Conservation (phyloP, 2,113 vertebrate species). For the Leucopsar rothschildi region DNA sequence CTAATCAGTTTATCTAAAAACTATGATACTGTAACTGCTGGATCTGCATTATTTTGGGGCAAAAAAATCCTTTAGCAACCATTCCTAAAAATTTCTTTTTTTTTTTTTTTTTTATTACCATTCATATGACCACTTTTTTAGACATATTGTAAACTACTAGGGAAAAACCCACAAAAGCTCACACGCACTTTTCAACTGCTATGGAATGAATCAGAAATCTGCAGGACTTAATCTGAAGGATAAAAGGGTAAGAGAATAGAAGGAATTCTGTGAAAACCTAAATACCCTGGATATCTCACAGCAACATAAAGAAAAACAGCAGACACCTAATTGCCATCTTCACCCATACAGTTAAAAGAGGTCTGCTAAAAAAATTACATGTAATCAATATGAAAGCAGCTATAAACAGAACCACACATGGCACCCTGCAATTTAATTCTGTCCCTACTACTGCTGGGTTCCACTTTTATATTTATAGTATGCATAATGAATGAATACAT, state of each 20-base stretch:
- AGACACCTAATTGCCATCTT: constrained; percentile 48
- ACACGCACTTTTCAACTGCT: background rate
- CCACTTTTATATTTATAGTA: constrained; percentile 62
- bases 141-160: background rate
- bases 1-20: background rate
- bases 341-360: constrained; percentile 46
- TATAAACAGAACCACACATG: constrained; percentile 60
- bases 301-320: background rate
- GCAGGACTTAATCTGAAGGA: background rate
- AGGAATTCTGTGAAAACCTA: background rate
- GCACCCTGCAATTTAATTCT: constrained; percentile 65
- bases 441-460: constrained; percentile 52
- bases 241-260: background rate
- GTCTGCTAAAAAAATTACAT: constrained; percentile 61
- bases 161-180: background rate
- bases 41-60: background rate
- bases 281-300: background rate
- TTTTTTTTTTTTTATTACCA: background rate
- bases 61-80: background rate
- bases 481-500: constrained; percentile 51
- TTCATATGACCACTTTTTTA: background rate
- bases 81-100: background rate
- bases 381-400: constrained; percentile 65
- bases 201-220: background rate
- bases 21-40: background rate